Conservation (phyloP, 2,113 vertebrate species). For the Tachuris rubrigastra region DNA sequence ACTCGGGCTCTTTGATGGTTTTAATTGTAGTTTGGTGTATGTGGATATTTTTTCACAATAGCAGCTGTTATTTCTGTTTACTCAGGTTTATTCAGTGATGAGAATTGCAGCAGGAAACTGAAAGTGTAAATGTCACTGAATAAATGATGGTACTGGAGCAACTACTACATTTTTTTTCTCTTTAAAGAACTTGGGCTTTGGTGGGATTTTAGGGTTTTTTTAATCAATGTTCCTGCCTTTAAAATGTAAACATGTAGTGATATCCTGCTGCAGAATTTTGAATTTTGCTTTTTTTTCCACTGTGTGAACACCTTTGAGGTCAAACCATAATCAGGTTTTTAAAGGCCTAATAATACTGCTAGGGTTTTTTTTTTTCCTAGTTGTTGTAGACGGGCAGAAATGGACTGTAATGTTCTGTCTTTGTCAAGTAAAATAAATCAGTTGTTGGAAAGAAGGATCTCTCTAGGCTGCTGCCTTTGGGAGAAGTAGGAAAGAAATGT, state of each 20-base stretch:
- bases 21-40: neutral
- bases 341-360: neutral
- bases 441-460: neutral
- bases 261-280: neutral
- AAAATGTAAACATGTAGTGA: neutral
- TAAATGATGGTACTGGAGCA: neutral
- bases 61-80: neutral
- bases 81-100: neutral
- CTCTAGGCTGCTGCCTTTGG: neutral
- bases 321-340: neutral
- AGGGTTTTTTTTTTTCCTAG: neutral
- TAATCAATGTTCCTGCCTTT: neutral
- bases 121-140: neutral
- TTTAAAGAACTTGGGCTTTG: neutral
- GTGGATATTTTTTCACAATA: neutral
- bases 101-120: neutral
- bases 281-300: fast-evolving
- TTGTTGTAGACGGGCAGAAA: neutral
- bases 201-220: neutral
- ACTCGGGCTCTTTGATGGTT: neutral
- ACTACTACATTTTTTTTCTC: neutral
- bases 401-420: neutral
- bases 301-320: neutral
- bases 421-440: neutral
- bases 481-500: neutral